phyloP scores from a whole-genome alignment of 2,797 vertebrate genomes.

The Tapera naevia region DNA sequence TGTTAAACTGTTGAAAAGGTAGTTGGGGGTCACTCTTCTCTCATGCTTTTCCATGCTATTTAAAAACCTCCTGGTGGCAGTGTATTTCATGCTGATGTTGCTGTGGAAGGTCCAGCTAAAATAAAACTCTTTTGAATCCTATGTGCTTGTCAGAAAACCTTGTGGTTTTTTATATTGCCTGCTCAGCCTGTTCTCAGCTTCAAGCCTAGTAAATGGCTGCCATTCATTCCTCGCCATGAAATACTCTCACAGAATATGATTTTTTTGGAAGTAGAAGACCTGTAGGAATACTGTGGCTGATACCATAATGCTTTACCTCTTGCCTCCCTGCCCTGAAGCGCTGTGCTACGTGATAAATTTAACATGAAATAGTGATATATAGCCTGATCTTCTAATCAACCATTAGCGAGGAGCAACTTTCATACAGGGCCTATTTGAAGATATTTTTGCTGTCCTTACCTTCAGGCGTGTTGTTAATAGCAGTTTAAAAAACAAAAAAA shows the following conservation, averaged over 20 bases:
- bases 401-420: not conserved
- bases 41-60: not conserved
- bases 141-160: not conserved
- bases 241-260: not conserved
- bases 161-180: not conserved
- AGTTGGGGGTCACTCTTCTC: not conserved
- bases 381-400: not conserved
- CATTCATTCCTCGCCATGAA: not conserved
- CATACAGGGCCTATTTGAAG: not conserved
- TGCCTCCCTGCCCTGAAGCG: not conserved
- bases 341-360: not conserved
- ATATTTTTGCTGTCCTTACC: not conserved
- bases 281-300: not conserved
- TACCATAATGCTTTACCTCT: not conserved
- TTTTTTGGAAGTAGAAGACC: not conserved
- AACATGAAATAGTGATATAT: not conserved
- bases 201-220: not conserved
- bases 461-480: not conserved
- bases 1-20: not conserved
- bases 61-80: not conserved
- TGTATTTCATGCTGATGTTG: not conserved
- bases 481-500: not conserved
- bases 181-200: not conserved
- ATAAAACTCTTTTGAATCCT: not conserved
- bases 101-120: not conserved